phyloP scores from a whole-genome alignment of 2,797 vertebrate genomes.

The Rhadinocentrus ornatus region DNA sequence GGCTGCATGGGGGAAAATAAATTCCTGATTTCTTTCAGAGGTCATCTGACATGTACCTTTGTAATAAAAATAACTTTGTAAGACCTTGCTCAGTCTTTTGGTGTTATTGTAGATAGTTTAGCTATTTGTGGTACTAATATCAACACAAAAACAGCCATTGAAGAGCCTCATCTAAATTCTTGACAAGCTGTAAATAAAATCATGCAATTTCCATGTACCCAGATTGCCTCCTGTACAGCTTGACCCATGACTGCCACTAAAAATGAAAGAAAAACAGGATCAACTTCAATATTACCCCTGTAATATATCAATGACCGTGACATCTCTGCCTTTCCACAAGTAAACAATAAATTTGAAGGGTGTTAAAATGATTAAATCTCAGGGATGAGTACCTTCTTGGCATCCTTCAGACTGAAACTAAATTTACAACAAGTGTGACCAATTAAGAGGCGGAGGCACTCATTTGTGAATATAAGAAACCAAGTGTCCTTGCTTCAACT shows the following conservation, averaged over 20 bases:
- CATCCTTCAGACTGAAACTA: neutral
- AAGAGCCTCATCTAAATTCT: neutral
- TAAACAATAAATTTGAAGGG: neutral
- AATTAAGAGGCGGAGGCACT: neutral
- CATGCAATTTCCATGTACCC: neutral
- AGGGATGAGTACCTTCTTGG: neutral
- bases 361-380: neutral
- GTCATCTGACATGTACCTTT: too few relatives aligned
- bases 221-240: neutral
- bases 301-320: neutral
- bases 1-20: too few relatives aligned
- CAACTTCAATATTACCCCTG: neutral
- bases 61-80: too few relatives aligned
- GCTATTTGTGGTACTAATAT: neutral
- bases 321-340: neutral
- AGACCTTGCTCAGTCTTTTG: neutral
- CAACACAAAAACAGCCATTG: neutral
- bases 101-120: neutral
- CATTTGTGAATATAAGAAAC: neutral
- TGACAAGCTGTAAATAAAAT: neutral
- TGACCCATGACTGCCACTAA: neutral
- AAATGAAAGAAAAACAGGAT: constrained; percentile 3
- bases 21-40: too few relatives aligned
- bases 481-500: neutral
- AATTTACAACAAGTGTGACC: neutral